A percentile compares a stretch with the other conserved stretches of the same genome.
These are phyloP conservation scores for Naso thynnoides DNA, from an alignment of 2,797 vertebrate genomes.

Conservation along the genomic window DNA sequence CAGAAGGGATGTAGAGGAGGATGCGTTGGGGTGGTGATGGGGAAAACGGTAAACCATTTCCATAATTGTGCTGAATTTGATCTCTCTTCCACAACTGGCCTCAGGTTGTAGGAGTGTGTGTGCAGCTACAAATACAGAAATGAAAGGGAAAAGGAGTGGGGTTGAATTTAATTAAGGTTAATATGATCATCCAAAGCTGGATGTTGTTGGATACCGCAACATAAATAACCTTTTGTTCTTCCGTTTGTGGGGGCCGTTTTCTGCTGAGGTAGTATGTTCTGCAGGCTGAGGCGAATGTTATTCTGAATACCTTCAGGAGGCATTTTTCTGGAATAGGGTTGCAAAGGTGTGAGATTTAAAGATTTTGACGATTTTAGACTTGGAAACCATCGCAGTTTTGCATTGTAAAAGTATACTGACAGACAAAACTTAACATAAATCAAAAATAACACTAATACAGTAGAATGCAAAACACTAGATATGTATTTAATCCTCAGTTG, in stretches of 20 bases:
- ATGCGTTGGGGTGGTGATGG: constrained; percentile 25
- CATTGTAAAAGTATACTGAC: no score
- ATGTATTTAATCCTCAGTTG: no score
- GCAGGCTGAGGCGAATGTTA: constrained; percentile 1
- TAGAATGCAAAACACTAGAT: no score
- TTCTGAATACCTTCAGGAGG: constrained; percentile 7
- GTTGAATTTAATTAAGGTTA: constrained; percentile 69
- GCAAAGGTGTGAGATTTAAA: no score
- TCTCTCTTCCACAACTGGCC: constrained; percentile 59
- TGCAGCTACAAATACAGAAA: constrained; percentile 36
- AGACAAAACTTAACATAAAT: no score
- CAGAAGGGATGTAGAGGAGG: constrained; percentile 25
- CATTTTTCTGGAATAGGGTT: no score
- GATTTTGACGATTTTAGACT: no score
- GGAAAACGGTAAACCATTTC: constrained; percentile 62
- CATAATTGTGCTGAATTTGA: constrained; percentile 75
- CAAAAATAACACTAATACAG: no score
- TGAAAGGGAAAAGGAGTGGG: constrained; percentile 26
- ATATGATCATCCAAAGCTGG: constrained; percentile 45
- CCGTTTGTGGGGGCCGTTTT: constrained; percentile 24
- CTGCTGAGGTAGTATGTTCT: constrained; percentile 40
- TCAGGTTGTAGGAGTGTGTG: constrained; percentile 27
- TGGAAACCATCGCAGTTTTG: no score
- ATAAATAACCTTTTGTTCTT: constrained; percentile 60
- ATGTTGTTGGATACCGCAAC: constrained; percentile 42